phyloP scores from a whole-genome alignment of 1,140 invertebrate species.

The Lordiphosa collinella region DNA sequence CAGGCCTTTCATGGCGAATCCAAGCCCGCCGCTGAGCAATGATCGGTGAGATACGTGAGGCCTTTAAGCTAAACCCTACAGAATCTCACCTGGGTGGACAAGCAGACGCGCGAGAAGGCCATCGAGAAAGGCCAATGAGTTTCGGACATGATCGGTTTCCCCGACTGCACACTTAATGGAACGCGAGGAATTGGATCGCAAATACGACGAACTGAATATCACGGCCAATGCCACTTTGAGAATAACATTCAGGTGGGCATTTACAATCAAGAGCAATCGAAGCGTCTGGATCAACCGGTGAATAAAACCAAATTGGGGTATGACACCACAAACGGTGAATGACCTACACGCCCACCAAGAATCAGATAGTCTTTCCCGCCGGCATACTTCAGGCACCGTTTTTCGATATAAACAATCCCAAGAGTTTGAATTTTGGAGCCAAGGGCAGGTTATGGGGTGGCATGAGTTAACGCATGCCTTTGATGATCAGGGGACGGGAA shows the following conservation, averaged over 20 bases:
- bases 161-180: constrained; percentile 89
- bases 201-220: constrained; percentile 89
- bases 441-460: constrained; percentile 98
- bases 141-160: constrained; percentile 94
- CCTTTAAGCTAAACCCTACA: constrained; percentile 92
- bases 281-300: constrained; percentile 91
- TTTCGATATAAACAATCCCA: constrained; percentile 93
- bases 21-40: constrained; percentile 92
- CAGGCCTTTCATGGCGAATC: constrained; percentile 91
- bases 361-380: constrained; percentile 98
- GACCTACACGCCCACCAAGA: constrained; percentile 98
- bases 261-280: constrained; percentile 88
- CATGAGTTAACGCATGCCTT: constrained; percentile 97
- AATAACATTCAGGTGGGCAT: constrained; percentile 93
- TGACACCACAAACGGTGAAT: constrained; percentile 98
- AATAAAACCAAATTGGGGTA: constrained; percentile 94
- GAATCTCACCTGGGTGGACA: constrained; percentile 95
- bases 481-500: constrained; percentile 95
- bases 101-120: constrained; percentile 89
- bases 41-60: constrained; percentile 91
- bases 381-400: constrained; percentile 97
- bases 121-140: constrained; percentile 93
- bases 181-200: constrained; percentile 89
- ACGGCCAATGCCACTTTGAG: constrained; percentile 89
- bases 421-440: constrained; percentile 95